phyloP scores from a whole-genome alignment of 2,797 vertebrate genomes.

The Perdix hodgsoniae region DNA sequence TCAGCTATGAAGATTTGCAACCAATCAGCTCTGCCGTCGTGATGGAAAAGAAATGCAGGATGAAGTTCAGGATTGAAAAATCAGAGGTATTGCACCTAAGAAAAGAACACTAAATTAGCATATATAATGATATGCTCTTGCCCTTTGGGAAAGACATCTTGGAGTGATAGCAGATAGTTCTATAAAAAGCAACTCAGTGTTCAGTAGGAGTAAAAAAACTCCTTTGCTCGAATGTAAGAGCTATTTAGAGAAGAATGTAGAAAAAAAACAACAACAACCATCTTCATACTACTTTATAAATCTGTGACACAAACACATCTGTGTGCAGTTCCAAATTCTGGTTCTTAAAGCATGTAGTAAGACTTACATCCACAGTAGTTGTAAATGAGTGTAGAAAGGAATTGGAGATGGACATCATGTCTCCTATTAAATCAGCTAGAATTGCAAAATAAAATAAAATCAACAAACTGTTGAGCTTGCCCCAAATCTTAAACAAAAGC shows the following conservation, averaged over 20 bases:
- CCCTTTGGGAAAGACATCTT: not conserved
- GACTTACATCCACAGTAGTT: not conserved
- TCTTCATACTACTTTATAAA: not conserved
- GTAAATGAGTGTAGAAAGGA: not conserved
- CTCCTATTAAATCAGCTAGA: not conserved
- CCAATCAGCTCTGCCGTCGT: not conserved
- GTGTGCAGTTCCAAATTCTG: not conserved
- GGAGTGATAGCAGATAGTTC: not conserved
- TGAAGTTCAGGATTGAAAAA: not conserved
- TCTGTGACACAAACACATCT: not conserved
- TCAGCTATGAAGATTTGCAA: not conserved
- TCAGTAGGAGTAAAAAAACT: not conserved
- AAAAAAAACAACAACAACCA: not conserved
- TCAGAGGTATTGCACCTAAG: slow-evolving; percentile 6
- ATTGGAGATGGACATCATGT: not conserved
- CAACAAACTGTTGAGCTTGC: accelerated
- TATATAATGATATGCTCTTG: not conserved
- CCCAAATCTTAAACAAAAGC: not conserved
- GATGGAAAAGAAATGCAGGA: not conserved
- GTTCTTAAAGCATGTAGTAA: not conserved
- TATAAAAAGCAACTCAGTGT: not conserved
- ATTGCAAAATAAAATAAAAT: not conserved
- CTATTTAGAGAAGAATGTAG: not conserved
- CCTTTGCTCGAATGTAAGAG: not conserved
- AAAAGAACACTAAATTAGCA: not conserved